Evolutionary conservation across 2,888 invertebrate genomes (phyloP).

Genomic region (Fragum whitleyi): DNA sequence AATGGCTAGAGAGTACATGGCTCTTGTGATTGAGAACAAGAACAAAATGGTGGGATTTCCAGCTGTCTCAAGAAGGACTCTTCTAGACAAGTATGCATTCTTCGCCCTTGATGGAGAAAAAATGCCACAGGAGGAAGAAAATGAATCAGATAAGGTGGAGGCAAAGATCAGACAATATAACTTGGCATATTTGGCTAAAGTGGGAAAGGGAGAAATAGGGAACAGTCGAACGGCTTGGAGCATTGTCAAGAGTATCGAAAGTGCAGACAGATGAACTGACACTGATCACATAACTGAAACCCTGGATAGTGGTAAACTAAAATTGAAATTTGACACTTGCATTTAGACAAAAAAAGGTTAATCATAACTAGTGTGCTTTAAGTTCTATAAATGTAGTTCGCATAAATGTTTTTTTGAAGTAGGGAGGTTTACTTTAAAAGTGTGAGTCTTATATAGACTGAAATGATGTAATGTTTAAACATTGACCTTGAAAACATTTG

Average conservation of each 20-base stretch:
- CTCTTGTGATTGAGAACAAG: constrained; percentile 26
- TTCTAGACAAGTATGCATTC: constrained; percentile 35
- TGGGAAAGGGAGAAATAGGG: constrained; percentile 21
- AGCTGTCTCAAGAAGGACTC: not conserved
- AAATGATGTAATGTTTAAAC: too few species aligned
- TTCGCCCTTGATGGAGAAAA: constrained; percentile 26
- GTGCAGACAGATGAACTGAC: constrained; percentile 26
- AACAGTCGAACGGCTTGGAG: not conserved
- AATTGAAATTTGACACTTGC: not conserved
- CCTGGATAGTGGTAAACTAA: not conserved
- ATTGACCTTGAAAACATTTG: too few species aligned
- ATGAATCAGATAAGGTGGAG: constrained; percentile 21
- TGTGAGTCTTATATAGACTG: too few species aligned
- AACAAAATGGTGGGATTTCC: not conserved
- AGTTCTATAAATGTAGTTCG: too few species aligned
- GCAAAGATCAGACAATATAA: constrained; percentile 35
- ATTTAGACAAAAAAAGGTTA: too few species aligned
- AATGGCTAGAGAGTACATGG: constrained; percentile 25
- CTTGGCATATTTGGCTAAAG: constrained; percentile 9
- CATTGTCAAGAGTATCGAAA: constrained; percentile 22
- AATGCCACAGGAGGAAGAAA: not conserved
- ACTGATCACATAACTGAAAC: not conserved
- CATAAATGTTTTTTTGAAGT: too few species aligned
- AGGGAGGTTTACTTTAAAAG: too few species aligned
- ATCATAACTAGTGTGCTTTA: too few species aligned